Conservation (phyloP, 2,113 vertebrate genomes). For the Pavo muticus region DNA sequence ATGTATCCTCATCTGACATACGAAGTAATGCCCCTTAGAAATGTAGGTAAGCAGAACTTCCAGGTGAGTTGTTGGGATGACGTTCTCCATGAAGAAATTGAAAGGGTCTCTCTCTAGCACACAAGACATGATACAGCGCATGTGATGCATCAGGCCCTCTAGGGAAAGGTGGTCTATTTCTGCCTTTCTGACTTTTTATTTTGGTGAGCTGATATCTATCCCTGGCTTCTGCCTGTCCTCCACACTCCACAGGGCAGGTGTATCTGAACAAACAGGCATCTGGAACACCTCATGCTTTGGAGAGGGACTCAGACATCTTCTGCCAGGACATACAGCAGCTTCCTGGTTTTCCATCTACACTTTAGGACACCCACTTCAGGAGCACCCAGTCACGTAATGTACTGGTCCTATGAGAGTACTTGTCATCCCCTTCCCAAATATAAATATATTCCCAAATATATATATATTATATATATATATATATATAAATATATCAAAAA, state of each 20-base stretch:
- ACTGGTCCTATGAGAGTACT: not conserved
- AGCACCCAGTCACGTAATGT: not conserved
- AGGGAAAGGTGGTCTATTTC: not conserved
- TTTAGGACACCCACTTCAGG: not conserved
- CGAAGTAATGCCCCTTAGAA: not conserved
- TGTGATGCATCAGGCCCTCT: not conserved
- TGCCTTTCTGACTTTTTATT: not conserved
- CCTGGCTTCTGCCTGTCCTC: not conserved
- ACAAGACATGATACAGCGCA: not conserved
- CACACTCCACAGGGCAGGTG: not conserved
- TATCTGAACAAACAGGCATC: not conserved
- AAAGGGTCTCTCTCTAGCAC: fast-evolving
- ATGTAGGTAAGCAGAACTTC: not conserved
- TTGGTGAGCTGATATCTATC: not conserved
- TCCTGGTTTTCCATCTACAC: not conserved
- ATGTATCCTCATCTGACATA: not conserved
- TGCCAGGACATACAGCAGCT: not conserved
- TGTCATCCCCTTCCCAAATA: not conserved
- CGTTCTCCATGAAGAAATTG: not conserved
- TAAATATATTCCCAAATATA: too few species aligned
- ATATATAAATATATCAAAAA: not conserved
- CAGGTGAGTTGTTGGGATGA: not conserved
- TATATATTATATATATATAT: too few species aligned
- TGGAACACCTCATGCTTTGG: not conserved
- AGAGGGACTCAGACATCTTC: not conserved